A percentile compares a stretch with the other conserved stretches of the same genome.
These are phyloP conservation scores for Nasonia giraulti DNA, from an alignment of 1,140 invertebrate species.

Conservation along the genomic window DNA sequence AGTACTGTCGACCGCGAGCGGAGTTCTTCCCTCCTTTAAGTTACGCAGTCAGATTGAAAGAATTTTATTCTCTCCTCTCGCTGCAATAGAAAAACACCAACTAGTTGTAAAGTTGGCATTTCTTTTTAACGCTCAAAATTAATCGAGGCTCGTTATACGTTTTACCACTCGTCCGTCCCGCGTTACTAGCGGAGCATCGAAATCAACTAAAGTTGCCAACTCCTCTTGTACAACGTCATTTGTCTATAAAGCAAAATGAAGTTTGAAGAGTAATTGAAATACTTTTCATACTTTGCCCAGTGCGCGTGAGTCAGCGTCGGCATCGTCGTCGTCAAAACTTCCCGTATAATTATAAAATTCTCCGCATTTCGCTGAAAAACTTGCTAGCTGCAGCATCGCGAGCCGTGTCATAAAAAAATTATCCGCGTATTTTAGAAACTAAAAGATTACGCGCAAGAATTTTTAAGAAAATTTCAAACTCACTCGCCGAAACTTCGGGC, in stretches of 20 bases:
- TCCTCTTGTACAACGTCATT: neutral
- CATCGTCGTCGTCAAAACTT: constrained; percentile 14
- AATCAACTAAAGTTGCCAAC: neutral
- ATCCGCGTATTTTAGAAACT: neutral
- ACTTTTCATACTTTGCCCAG: constrained; percentile 24
- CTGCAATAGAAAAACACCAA: constrained; percentile 29
- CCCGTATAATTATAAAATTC: constrained; percentile 12
- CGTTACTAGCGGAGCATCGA: neutral
- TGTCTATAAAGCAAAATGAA: constrained; percentile 1
- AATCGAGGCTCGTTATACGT: neutral
- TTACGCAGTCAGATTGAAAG: constrained; percentile 44
- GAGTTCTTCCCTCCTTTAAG: constrained; percentile 27
- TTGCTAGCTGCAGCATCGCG: neutral
- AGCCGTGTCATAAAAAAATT: neutral
- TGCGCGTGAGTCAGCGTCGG: neutral
- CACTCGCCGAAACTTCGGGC: neutral
- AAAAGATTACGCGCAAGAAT: neutral
- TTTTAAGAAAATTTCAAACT: constrained; percentile 2
- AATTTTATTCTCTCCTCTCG: constrained; percentile 39
- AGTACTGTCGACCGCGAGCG: constrained; percentile 43
- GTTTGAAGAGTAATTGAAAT: constrained; percentile 23
- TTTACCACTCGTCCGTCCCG: neutral
- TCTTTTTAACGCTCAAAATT: neutral
- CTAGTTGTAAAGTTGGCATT: constrained; percentile 3
- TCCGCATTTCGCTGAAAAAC: constrained; percentile 17